Conservation (phyloP, 2,888 invertebrate species). For the Luperina nickerlii region DNA sequence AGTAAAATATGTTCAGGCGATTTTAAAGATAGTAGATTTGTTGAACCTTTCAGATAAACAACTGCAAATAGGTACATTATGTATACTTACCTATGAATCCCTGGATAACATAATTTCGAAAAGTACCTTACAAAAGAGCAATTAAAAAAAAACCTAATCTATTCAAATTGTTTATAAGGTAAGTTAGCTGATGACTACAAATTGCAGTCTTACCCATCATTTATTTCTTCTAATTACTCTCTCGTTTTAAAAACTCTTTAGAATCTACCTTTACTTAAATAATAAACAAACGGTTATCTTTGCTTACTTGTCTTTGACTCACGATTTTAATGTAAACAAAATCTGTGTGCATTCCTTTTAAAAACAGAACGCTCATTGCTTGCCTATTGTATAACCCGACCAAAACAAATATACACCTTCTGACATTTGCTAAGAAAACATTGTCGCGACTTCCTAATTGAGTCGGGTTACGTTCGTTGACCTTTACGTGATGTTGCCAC, state of each 20-base stretch:
- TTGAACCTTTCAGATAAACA: not conserved
- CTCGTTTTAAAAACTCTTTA: constrained; percentile 43
- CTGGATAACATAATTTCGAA: not conserved
- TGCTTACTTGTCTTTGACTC: constrained; percentile 56
- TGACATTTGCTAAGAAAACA: constrained; percentile 7
- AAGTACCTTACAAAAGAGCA: not conserved
- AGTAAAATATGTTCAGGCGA: not conserved
- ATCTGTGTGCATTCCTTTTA: constrained; percentile 63
- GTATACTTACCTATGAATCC: not conserved
- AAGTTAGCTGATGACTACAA: not conserved
- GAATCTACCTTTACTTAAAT: constrained; percentile 14
- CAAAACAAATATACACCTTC: constrained; percentile 49
- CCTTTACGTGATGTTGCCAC: constrained; percentile 70
- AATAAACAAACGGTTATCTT: constrained; percentile 61
- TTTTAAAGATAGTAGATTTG: not conserved
- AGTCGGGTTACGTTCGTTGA: constrained; percentile 78
- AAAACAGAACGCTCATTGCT: constrained; percentile 69
- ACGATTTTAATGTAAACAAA: constrained; percentile 64
- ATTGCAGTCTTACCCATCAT: not conserved
- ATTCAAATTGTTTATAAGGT: not conserved
- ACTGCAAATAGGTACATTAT: not conserved
- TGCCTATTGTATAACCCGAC: constrained; percentile 70
- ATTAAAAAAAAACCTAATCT: not conserved
- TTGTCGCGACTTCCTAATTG: constrained; percentile 58
- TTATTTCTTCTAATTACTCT: constrained; percentile 20